Evolutionary conservation across 1,140 invertebrate species (phyloP), one percentile per base, ranked within the genome.

Genomic region (Bombus superbus): DNA sequence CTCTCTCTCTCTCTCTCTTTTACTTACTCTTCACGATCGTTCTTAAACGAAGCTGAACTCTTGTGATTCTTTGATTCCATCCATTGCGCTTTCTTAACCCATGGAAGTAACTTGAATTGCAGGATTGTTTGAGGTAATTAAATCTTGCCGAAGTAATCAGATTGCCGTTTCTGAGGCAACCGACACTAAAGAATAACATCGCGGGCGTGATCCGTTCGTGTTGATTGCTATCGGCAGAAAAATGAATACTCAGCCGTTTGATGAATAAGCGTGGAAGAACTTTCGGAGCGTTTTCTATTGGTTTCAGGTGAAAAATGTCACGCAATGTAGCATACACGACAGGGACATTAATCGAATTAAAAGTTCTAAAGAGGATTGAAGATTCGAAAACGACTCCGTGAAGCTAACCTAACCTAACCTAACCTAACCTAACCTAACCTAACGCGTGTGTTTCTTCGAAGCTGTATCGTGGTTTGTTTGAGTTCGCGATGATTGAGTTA

Each of bases 1-100:
- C 5, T 22, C 47, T 47, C 47, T 47, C 44, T 5, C 42, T 44
- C 13, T 44, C 44, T 44, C 42, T 13, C 42, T 44, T 11, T 44
- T 10, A 13, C 3, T 62, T 22, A 53, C 18, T 44, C 53, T 81
- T 84, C 81, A 78, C 68, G 28, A 44, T 13, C 72, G 87, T 88
- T 80, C 66, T 77, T 79, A 86, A 73, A 90, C 81, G 42, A 66
- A 57, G 64, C 66, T 68, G 28, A 69, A 64, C 40, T 25, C 59
- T 42, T 22, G 59, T 64, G 74, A 78, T 18, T 77, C 81, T 32
- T 83, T 69, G 64, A 83, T 83, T 78, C 53, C 13, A n/a, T 64
- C 22, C 10, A 35, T 40, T 53, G 22, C 28, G 57, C 40, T 42
- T 83, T 57, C 44, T 69, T 83, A 53, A 69, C 74, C 25, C 74